Conservation (phyloP, 1,140 invertebrate species). For the Asobara japonica region DNA sequence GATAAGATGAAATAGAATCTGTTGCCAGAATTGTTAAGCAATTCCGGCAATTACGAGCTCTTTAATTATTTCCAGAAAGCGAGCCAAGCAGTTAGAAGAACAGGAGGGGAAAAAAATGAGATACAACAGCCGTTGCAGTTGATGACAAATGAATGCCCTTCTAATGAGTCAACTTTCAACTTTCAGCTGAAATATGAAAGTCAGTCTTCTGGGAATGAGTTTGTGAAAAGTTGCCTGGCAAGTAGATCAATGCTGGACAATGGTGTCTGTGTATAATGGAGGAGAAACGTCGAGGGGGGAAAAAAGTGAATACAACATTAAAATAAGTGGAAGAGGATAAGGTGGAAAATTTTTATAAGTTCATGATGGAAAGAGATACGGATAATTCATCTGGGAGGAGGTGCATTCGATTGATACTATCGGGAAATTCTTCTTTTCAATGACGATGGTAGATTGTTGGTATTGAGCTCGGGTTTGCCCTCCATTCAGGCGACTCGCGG, state of each 20-base stretch:
- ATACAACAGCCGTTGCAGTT: conserved; percentile 8
- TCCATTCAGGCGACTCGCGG: too few species aligned
- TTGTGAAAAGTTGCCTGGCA: background rate
- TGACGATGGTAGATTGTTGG: too few species aligned
- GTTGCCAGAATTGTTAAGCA: conserved; percentile 10
- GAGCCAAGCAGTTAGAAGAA: background rate
- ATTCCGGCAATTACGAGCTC: conserved; percentile 10
- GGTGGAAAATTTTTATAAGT: background rate
- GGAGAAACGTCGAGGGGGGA: background rate
- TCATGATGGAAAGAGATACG: background rate
- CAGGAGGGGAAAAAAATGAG: background rate
- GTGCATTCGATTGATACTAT: background rate
- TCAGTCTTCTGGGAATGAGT: background rate
- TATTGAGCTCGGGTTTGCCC: too few species aligned
- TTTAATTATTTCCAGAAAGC: conserved; percentile 12
- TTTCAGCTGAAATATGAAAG: conserved; percentile 9
- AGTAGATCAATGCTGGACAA: conserved; percentile 15
- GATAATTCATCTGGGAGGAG: too few species aligned
- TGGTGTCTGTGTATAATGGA: background rate
- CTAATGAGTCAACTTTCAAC: conserved; percentile 14
- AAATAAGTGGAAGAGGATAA: conserved; percentile 11
- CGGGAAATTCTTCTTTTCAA: background rate
- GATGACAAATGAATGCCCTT: conserved; percentile 15
- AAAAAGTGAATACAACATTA: conserved; percentile 17
- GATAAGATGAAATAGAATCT: background rate